Evolutionary conservation across 2,797 vertebrate genomes (phyloP).

Genomic region (Sciurus vulgaris): DNA sequence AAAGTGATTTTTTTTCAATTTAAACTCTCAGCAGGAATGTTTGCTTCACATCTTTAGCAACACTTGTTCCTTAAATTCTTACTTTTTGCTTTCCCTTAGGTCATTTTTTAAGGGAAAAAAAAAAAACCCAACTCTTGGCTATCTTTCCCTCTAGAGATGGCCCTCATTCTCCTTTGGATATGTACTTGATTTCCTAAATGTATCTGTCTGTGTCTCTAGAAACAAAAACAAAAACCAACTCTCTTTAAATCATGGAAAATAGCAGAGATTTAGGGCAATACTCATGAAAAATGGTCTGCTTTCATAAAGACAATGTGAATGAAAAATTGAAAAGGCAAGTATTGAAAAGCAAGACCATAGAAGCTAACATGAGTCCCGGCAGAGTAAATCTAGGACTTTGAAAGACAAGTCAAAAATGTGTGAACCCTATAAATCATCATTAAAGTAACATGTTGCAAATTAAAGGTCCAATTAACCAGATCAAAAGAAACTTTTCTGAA

Average conservation of each 20-base stretch:
- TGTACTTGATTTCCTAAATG: too few species aligned
- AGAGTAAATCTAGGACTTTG: slow-evolving; percentile 32
- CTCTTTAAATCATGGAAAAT: slow-evolving; percentile 5
- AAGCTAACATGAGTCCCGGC: background rate
- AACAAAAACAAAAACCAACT: background rate
- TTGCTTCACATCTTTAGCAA: slow-evolving; percentile 34
- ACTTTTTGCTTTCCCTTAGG: slow-evolving; percentile 40
- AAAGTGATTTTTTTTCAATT: slow-evolving; percentile 62
- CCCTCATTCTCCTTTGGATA: too few species aligned
- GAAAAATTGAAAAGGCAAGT: slow-evolving; percentile 29
- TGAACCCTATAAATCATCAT: background rate
- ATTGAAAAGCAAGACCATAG: slow-evolving; percentile 45
- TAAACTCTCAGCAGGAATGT: background rate
- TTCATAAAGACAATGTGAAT: slow-evolving; percentile 7
- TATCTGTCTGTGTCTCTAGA: too few species aligned
- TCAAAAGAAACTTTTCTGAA: slow-evolving; percentile 44
- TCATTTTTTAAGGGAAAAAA: background rate
- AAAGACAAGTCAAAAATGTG: slow-evolving; percentile 47
- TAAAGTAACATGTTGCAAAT: slow-evolving; percentile 55
- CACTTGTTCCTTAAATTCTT: background rate
- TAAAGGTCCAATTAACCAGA: slow-evolving; percentile 47
- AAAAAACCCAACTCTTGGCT: too few species aligned
- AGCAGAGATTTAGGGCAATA: slow-evolving; percentile 8
- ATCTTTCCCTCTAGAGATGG: too few species aligned
- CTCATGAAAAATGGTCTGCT: background rate